Conservation (phyloP, 2,888 invertebrate species). For the Pseudoips prasinana region DNA sequence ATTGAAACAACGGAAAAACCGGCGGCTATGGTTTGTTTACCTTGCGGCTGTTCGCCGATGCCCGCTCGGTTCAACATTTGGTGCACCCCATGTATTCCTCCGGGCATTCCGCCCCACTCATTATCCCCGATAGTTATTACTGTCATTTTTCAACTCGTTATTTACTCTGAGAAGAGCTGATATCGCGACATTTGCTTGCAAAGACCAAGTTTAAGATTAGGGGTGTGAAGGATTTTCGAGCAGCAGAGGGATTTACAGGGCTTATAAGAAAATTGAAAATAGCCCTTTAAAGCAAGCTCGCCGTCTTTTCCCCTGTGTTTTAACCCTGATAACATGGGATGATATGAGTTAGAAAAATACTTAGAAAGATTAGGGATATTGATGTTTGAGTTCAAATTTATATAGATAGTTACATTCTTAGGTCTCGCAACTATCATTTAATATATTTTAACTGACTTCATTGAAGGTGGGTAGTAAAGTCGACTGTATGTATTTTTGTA, state of each 20-base stretch:
- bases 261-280: constrained; percentile 73
- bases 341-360: constrained; percentile 11
- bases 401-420: too few species aligned
- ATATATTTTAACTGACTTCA: too few species aligned
- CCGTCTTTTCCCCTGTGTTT: constrained; percentile 34
- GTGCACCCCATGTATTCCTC: constrained; percentile 74
- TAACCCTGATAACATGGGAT: constrained; percentile 32
- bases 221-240: constrained; percentile 61
- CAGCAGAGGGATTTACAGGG: constrained; percentile 51
- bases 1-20: constrained; percentile 34
- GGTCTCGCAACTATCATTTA: too few species aligned
- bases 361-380: background rate
- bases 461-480: too few species aligned
- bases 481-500: too few species aligned
- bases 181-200: constrained; percentile 75
- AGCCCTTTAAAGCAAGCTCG: constrained; percentile 57
- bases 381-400: too few species aligned
- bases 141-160: constrained; percentile 82
- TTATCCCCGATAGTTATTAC: constrained; percentile 80
- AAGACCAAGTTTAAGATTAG: constrained; percentile 66
- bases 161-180: constrained; percentile 79
- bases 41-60: constrained; percentile 43
- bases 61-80: constrained; percentile 67
- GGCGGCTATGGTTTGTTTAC: constrained; percentile 55
- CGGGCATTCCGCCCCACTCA: constrained; percentile 78